Percentiles rank a stretch among this genome's conserved stretches.
These are phyloP conservation scores for Amphimedon queenslandica DNA, from an alignment of 37 sponge, comb jelly and placozoan species.

Conservation along the genomic window DNA sequence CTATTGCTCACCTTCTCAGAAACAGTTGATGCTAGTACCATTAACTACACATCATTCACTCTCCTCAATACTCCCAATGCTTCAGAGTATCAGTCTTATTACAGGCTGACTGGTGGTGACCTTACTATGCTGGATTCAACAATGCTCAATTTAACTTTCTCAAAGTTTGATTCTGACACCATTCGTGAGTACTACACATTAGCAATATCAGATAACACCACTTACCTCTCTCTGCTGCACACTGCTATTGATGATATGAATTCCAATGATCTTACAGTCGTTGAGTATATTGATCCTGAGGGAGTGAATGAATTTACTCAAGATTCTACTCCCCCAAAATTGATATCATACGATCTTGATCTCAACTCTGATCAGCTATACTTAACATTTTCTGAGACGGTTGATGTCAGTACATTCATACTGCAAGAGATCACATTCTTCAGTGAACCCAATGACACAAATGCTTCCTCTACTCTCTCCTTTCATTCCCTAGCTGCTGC, in stretches of 20 bases:
- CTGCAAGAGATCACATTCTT: slow-evolving; percentile 23
- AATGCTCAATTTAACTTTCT: slow-evolving; percentile 22
- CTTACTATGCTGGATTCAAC: slow-evolving; percentile 35
- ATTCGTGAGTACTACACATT: slow-evolving; percentile 25
- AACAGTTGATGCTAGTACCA: slow-evolving; percentile 71
- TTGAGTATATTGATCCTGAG: background rate
- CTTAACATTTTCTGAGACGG: slow-evolving; percentile 67
- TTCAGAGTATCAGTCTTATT: slow-evolving; percentile 25
- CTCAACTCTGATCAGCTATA: slow-evolving; percentile 28
- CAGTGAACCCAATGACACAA: slow-evolving; percentile 2
- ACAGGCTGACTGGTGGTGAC: slow-evolving; percentile 54
- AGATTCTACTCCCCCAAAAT: slow-evolving; percentile 40
- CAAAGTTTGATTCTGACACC: slow-evolving; percentile 28
- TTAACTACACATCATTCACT: slow-evolving; percentile 37
- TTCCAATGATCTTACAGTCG: slow-evolving; percentile 14
- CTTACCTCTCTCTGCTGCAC: slow-evolving; percentile 19
- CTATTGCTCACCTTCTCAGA: slow-evolving; percentile 78
- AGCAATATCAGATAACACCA: slow-evolving; percentile 30
- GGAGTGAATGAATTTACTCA: slow-evolving; percentile 24
- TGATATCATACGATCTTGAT: slow-evolving; percentile 50
- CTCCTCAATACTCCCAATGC: slow-evolving; percentile 43
- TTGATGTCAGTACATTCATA: slow-evolving; percentile 35
- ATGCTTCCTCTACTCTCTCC: background rate
- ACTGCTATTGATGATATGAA: slow-evolving; percentile 32
- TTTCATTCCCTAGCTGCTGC: slow-evolving; percentile 10